Evolutionary conservation across 2,113 vertebrate genomes (phyloP).

Genomic region (Oryzias curvinotus): DNA sequence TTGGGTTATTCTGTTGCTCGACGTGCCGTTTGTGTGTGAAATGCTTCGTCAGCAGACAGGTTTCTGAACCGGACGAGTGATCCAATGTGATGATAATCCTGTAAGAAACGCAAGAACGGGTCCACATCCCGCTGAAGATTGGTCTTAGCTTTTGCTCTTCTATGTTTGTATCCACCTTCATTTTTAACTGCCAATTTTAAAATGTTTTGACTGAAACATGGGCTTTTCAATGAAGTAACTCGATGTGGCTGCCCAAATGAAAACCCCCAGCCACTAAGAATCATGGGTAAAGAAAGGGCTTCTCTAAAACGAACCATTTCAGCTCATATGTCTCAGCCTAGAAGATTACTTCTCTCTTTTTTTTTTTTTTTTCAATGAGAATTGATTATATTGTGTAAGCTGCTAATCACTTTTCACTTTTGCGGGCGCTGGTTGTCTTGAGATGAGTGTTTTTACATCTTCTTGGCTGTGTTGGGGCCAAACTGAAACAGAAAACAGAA

Average conservation of each 20-base stretch:
- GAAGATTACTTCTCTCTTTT: slow-evolving; percentile 34
- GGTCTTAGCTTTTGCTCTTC: slow-evolving; percentile 1
- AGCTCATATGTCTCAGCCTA: slow-evolving; percentile 37
- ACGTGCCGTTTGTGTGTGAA: slow-evolving; percentile 69
- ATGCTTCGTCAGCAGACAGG: slow-evolving; percentile 16
- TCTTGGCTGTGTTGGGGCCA: too few species aligned
- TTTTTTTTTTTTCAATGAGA: slow-evolving; percentile 22
- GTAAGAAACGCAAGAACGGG: slow-evolving; percentile 4
- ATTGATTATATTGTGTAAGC: slow-evolving; percentile 67
- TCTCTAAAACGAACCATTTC: slow-evolving; percentile 49
- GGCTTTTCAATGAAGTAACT: slow-evolving; percentile 4
- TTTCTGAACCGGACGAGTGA: slow-evolving; percentile 37
- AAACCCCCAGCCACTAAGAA: slow-evolving; percentile 45
- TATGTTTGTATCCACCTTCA: not conserved
- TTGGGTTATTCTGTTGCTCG: slow-evolving; percentile 45
- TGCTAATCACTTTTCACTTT: slow-evolving; percentile 76
- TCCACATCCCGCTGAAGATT: slow-evolving; percentile 1
- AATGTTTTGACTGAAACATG: slow-evolving; percentile 5
- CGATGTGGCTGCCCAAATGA: slow-evolving; percentile 26
- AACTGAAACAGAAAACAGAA: not conserved
- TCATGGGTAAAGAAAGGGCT: slow-evolving; percentile 38
- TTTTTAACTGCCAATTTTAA: slow-evolving; percentile 1
- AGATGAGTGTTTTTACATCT: slow-evolving; percentile 23
- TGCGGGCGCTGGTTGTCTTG: slow-evolving; percentile 44
- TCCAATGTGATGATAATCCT: slow-evolving; percentile 5